Conservation (phyloP, 2,113 vertebrate genomes). For the Cyanistes caeruleus region DNA sequence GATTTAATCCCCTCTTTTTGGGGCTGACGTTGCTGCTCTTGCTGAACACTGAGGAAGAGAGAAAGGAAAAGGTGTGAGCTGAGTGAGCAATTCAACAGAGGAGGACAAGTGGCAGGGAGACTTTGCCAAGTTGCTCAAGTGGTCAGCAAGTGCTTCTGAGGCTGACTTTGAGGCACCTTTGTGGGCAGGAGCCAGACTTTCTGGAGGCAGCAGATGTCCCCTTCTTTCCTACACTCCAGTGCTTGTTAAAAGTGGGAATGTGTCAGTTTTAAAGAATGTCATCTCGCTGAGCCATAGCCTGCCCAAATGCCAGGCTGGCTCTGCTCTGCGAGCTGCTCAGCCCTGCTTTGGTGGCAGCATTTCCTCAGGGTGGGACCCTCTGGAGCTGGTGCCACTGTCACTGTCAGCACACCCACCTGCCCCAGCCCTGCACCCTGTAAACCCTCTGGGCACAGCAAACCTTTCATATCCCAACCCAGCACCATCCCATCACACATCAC, state of each 20-base stretch:
- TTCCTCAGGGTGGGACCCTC: background rate
- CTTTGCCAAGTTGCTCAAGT: background rate
- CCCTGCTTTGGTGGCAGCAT: background rate
- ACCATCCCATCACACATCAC: accelerated
- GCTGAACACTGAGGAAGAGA: background rate
- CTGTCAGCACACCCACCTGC: background rate
- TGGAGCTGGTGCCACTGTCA: background rate
- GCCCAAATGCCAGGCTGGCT: background rate
- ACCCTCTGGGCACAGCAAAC: background rate
- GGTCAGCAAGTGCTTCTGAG: background rate
- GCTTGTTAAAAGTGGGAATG: background rate
- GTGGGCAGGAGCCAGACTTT: background rate
- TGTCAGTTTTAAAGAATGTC: background rate
- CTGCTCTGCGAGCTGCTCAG: background rate
- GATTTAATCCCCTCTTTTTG: background rate
- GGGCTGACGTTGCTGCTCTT: background rate
- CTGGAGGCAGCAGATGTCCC: background rate
- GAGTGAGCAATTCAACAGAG: background rate
- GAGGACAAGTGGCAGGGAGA: background rate
- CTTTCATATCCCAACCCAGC: background rate
- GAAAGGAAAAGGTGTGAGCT: background rate
- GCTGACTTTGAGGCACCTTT: background rate
- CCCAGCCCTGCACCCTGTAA: background rate
- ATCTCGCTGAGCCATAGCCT: background rate
- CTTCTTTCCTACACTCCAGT: background rate